Percentiles rank a stretch among this genome's conserved stretches.
Evolutionary conservation across 2,113 vertebrate genomes (phyloP).

Genomic region (Gopherus evgoodei): DNA sequence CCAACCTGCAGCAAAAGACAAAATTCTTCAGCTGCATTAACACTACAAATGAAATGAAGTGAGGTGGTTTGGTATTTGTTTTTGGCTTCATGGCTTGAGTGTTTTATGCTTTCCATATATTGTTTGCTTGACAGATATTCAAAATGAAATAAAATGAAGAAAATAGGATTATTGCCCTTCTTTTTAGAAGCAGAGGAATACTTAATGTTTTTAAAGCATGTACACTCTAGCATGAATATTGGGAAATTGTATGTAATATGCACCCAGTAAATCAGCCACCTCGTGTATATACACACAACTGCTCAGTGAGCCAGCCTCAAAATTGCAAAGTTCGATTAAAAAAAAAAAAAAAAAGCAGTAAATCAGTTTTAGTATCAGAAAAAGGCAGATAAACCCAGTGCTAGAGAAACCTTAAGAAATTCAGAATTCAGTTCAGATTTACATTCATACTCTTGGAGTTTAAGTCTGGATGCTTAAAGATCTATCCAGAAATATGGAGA

Average conservation of each 20-base stretch:
- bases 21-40: not conserved
- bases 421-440: not conserved
- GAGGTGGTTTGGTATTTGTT: not conserved
- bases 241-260: not conserved
- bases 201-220: not conserved
- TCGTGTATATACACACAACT: not conserved
- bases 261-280: not conserved
- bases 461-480: not conserved
- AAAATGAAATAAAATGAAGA: not conserved
- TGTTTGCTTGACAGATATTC: not conserved
- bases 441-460: not conserved
- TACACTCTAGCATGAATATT: not conserved
- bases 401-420: not conserved
- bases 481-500: not conserved
- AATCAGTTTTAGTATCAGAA: not conserved
- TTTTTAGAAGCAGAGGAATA: not conserved
- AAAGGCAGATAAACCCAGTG: not conserved
- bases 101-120: not conserved
- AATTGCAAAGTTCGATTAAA: not conserved
- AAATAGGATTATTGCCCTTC: too few relatives aligned
- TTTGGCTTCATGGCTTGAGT: accelerated
- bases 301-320: not conserved
- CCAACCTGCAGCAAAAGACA: not conserved
- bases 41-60: not conserved
- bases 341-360: not conserved